These are phyloP conservation scores for Sebastes goodei DNA, from an alignment of 2,797 vertebrate species.

Conservation along the genomic window DNA sequence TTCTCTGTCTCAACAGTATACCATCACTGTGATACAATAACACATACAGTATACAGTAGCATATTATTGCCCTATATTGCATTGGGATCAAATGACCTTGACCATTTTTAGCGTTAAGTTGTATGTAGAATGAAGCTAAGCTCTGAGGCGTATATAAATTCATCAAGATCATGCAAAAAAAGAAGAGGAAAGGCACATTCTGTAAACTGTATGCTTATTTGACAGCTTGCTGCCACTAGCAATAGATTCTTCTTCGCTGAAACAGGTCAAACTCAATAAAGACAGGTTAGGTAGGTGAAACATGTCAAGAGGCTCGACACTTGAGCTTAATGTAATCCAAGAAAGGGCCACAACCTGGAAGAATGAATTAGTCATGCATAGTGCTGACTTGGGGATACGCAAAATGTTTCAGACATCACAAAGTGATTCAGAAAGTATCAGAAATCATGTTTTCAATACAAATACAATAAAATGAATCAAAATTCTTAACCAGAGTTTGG, in stretches of 20 bases:
- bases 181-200: not conserved
- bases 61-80: not conserved
- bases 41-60: constrained; percentile 14
- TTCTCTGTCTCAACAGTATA: constrained; percentile 55
- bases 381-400: not conserved
- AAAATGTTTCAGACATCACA: constrained; percentile 9
- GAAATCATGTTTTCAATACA: not conserved
- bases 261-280: constrained; percentile 1
- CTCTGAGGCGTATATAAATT: not conserved
- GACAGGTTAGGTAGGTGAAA: constrained; percentile 1
- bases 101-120: not conserved
- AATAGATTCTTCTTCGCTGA: not conserved
- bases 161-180: not conserved
- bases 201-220: not conserved
- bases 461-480: not conserved
- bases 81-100: constrained; percentile 20
- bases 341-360: not conserved
- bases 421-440: not conserved
- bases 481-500: not conserved
- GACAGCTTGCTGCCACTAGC: constrained; percentile 1
- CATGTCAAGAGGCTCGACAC: constrained; percentile 12
- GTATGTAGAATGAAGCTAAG: not conserved
- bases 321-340: constrained; percentile 11
- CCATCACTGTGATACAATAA: constrained; percentile 37
- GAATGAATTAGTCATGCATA: not conserved